Evolutionary conservation across 2,797 vertebrate genomes (phyloP), one percentile per base, ranked within the genome.

Genomic region (Uromys caudimaculatus): DNA sequence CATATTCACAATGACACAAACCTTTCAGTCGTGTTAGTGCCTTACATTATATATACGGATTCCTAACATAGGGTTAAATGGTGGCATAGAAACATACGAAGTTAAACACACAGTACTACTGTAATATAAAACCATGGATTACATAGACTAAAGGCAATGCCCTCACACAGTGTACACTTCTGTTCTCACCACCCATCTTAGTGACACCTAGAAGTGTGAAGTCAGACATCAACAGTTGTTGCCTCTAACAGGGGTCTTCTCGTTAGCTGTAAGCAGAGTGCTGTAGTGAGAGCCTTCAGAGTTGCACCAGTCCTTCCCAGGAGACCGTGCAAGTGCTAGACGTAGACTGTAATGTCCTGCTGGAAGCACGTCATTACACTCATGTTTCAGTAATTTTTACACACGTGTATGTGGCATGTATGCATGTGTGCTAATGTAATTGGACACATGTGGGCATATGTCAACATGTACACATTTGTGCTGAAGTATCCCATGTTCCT

Each of bases 21-120:
- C 83, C 91, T 93, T 60, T 90, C 93, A 94, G 86, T 85, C 12
- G 87, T 27, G 54, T 96, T 91, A 95, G 93, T 86, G 69, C 50
- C 89, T 90, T 9, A 90, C 73, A 90, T 93, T 21, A 88, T 0
- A 11, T 90, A 73, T 41, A 91, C 90, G 38, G 76, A 32, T 50
- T 60, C 41, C 58, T 58, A 92, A 67, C 38, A 71, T 14, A 92
- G 84, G 32, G 85, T 6, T 93, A 93, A 90, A 29, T 44, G 47
- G 67, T 32, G 23, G 23, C 58, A 82, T 75, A 60, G 9, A 44
- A 94, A n/a, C 47, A 87, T 13, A 93, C 29, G 64, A 89, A 95
- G 77, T 54, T 83, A 14, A 50, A 81, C 24, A 67, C 27, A 84
- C 5, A 44, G 62, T 52, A 58, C 3, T 13, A 79, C 79, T 29